phyloP scores from a whole-genome alignment of 2,888 invertebrate species.

The Aricia artaxerxes region DNA sequence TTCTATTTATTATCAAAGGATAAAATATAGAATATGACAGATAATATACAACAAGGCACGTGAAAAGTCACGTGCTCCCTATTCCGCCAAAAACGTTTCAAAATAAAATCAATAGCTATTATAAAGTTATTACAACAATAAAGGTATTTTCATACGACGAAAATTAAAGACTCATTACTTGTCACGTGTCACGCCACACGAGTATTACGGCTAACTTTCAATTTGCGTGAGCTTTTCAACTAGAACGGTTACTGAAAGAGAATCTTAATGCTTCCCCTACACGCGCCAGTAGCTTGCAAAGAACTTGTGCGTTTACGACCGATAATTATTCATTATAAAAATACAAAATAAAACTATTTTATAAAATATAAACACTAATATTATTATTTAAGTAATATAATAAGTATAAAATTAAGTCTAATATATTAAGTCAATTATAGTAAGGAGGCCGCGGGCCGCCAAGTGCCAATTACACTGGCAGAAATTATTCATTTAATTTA shows the following conservation, averaged over 20 bases:
- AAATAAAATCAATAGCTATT: conserved; percentile 44
- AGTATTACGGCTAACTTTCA: conserved; percentile 41
- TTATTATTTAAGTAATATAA: too few species aligned
- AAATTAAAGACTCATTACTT: conserved; percentile 61
- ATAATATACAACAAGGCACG: too few species aligned
- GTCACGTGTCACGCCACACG: conserved; percentile 42
- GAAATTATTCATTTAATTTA: too few species aligned
- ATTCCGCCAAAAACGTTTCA: conserved; percentile 30
- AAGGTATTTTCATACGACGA: conserved; percentile 60
- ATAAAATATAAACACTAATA: too few species aligned
- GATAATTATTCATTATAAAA: background rate
- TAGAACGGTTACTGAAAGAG: conserved; percentile 14
- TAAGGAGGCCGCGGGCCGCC: too few species aligned
- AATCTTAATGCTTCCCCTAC: conserved; percentile 8
- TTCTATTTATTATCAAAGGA: too few species aligned
- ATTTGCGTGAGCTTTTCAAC: conserved; percentile 40
- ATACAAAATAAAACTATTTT: too few species aligned
- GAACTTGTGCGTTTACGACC: background rate
- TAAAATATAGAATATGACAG: too few species aligned
- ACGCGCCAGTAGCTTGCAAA: background rate
- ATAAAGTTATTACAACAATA: conserved; percentile 55
- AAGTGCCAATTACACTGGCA: too few species aligned
- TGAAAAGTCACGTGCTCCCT: background rate
- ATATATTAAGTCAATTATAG: too few species aligned
- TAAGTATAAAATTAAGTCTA: too few species aligned